A percentile compares a stretch with the other conserved stretches of the same genome.
phyloP scores from a whole-genome alignment of 2,888 invertebrate species.

The Drosophila crucigera region DNA sequence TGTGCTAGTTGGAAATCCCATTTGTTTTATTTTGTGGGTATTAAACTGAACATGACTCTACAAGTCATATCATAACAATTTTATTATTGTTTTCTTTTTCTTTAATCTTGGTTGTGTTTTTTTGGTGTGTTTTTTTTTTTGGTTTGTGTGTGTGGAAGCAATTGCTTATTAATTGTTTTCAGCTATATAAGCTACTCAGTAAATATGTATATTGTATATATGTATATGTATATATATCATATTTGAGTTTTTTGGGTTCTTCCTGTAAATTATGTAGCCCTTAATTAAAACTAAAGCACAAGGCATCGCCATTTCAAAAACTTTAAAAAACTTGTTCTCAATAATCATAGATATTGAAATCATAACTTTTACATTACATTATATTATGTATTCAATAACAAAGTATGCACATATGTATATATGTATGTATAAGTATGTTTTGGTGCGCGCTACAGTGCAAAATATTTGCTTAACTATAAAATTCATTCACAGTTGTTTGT shows the following conservation, averaged over 20 bases:
- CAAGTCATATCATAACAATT: slow-evolving; percentile 56
- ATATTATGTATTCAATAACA: slow-evolving; percentile 13
- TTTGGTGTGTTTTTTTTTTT: neutral
- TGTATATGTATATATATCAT: slow-evolving; percentile 14
- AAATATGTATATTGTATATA: slow-evolving; percentile 12
- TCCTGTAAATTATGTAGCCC: slow-evolving; percentile 48
- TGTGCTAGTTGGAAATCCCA: slow-evolving; percentile 39
- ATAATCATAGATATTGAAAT: slow-evolving; percentile 24
- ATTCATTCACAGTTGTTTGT: slow-evolving; percentile 66
- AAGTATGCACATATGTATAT: slow-evolving; percentile 32
- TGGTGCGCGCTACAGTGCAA: slow-evolving; percentile 76
- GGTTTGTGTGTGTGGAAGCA: slow-evolving; percentile 70
- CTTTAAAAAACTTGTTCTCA: slow-evolving; percentile 51
- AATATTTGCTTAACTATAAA: slow-evolving; percentile 73
- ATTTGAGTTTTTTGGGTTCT: slow-evolving; percentile 4
- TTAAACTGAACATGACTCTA: slow-evolving; percentile 35
- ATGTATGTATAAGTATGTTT: slow-evolving; percentile 27
- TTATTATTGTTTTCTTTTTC: slow-evolving; percentile 44
- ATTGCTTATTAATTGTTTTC: slow-evolving; percentile 42
- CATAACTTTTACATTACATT: slow-evolving; percentile 18
- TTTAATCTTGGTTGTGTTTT: slow-evolving; percentile 8
- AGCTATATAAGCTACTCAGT: slow-evolving; percentile 40
- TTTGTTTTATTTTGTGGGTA: slow-evolving; percentile 40
- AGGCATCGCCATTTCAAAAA: slow-evolving; percentile 58
- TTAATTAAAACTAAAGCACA: slow-evolving; percentile 62